Evolutionary conservation across 2,113 vertebrate genomes (phyloP), one percentile per base, ranked within the genome.

Genomic region (Gnathonemus longibarbis): DNA sequence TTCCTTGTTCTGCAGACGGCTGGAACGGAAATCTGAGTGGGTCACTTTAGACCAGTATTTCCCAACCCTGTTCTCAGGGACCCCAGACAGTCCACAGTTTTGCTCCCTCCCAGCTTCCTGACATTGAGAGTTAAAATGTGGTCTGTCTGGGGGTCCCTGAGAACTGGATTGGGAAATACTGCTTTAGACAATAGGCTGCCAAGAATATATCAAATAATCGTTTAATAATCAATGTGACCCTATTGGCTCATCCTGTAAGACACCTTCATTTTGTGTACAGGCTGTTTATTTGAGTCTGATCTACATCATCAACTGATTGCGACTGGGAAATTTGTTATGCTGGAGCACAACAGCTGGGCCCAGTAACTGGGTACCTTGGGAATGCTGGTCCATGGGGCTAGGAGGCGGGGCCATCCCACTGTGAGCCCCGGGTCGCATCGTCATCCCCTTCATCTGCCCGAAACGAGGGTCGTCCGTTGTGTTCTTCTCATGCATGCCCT

Each of bases 351-450:
- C 83, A 0, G 45, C 83, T 24, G 45, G 35, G 31, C 17, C 21
- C 42, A 84, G 39, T 9, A 21, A 21, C 24, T 24, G 35, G 45
- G 31, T 91, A 99, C 98, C 98, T 97, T 99, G 98, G 0, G 98
- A 99, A 92, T 99, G 98, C 91, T 99, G 98, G 91, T 99, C 98
- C 95, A 99, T 97, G 48, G 98, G 98, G 95, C 98, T 99, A 0
- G 97, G 98, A 0, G 98, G 98, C 0, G 97, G 98, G 0, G 97
- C 98, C 98, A 99, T 98, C 0, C 98, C 98, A 0, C 96, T 94
- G 21, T 98, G 98, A 0, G 93, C 95, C 0, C 96, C 97, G 0
- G 96, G 94, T 74, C 98, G 95, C 97, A 98, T 95, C 0, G 96
- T 94, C 95, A 98, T 95, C 0, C 96, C 96, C 91, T 99, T 99